Conservation (phyloP, 2,888 invertebrate genomes). For the Sphecodes monilicornis region DNA sequence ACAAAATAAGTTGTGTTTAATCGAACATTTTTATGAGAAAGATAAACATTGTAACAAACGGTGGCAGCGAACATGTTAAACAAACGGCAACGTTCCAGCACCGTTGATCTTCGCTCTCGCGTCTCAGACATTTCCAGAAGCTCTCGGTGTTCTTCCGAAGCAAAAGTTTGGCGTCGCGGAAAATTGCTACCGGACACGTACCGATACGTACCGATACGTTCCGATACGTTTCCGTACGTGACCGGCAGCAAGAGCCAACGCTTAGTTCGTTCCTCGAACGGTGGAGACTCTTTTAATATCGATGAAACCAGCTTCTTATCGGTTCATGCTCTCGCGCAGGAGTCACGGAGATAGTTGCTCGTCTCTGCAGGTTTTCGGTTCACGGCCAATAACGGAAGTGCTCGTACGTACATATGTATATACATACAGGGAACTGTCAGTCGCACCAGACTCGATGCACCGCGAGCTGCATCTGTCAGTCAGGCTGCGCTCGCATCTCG, state of each 20-base stretch:
- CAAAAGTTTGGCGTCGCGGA: neutral
- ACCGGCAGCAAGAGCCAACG: neutral
- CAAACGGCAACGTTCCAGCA: neutral
- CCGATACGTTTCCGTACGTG: neutral
- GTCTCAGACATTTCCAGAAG: neutral
- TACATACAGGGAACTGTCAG: constrained; percentile 43
- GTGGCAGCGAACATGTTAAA: too few species aligned
- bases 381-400: constrained; percentile 51
- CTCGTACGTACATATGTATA: too few species aligned
- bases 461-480: constrained; percentile 49
- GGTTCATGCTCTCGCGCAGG: neutral
- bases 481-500: constrained; percentile 27
- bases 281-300: constrained; percentile 23
- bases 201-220: constrained; percentile 8
- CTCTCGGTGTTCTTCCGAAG: neutral
- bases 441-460: constrained; percentile 35
- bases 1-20: too few species aligned
- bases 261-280: neutral
- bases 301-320: constrained; percentile 29
- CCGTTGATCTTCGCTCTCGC: neutral
- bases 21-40: too few species aligned
- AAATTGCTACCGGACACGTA: constrained; percentile 9
- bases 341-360: neutral
- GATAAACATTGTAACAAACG: too few species aligned
- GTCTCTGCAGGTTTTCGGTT: constrained; percentile 36